Base-by-base conservation (phyloP, 1,140 invertebrate species). In the Bombus superbus region DNA sequence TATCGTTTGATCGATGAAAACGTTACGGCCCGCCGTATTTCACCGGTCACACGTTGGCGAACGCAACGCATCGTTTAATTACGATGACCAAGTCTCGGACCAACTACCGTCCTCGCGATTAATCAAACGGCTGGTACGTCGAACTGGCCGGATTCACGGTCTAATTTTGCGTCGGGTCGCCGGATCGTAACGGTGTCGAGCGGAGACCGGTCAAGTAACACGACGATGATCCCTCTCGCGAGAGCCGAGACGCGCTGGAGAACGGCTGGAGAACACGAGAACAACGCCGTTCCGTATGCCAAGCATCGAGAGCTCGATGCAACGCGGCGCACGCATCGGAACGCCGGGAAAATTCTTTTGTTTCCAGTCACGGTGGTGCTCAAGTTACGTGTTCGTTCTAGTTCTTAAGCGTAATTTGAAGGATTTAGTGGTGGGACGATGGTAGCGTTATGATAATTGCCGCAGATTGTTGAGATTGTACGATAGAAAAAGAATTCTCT, bases 111-210 rank as follows among this genome's bases (percentile, higher is more conserved):
- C 28, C 22, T 13, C 6, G 64, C 72, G 44, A 86, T 86, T 86
- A 83, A 86, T 86, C 80, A 59, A 32, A 59, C 64, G 35, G 11
- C 28, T 25, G 25, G 73, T n/a, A 38, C 81, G 71, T 64, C 59
- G 77, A 57, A 66, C 77, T 22, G 10, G 40, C 62, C 66, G 66
- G 80, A 83, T 83, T 83, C 73, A 78, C 68, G 85, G 75, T 83
- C 81, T 86, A 86, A 83, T 86, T 86, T 86, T 73, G 74, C 53
- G 47, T 44, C 40, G 35, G 53, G 59, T 82, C 72, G 47, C 25
- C n/a, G 75, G 47, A 42, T 59, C 38, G 62, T 47, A 68, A 75
- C 85, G 81, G 53, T 72, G 40, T 64, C 75, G n/a, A 38, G 69
- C 32, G 35, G 1, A 28, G 57, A 40, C 59, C 32, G 77, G 71